phyloP scores from a whole-genome alignment of 2,113 vertebrate species.

The Hepsetus odoe region DNA sequence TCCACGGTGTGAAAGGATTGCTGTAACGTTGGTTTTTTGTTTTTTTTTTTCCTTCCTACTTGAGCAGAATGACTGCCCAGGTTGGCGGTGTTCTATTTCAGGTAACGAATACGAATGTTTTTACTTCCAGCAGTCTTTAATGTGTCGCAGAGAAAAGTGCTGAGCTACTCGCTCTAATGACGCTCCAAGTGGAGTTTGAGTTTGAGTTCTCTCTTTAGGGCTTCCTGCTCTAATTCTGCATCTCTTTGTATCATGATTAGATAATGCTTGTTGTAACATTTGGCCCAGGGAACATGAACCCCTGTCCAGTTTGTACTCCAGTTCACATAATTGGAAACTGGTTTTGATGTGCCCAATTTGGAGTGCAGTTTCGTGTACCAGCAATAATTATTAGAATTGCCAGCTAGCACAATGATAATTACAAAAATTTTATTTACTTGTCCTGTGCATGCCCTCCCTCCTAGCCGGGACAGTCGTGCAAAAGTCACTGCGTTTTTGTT shows the following conservation, averaged over 20 bases:
- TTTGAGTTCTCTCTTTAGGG: not conserved
- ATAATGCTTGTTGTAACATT: constrained; percentile 32
- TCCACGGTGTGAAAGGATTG: constrained; percentile 9
- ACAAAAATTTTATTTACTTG: no score
- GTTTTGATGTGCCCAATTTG: constrained; percentile 14
- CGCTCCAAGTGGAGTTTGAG: constrained; percentile 18
- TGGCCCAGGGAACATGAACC: constrained; percentile 16
- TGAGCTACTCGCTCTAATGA: constrained; percentile 26
- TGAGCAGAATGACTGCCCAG: constrained; percentile 10
- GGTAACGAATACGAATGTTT: constrained; percentile 41
- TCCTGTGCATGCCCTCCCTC: no score
- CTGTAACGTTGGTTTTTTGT: constrained; percentile 7
- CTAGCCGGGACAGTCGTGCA: no score
- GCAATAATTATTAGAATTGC: no score
- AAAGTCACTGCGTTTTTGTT: no score
- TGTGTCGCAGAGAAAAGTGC: not conserved
- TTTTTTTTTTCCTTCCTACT: no score
- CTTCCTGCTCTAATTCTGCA: not conserved
- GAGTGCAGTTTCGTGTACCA: constrained; percentile 15
- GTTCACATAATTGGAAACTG: constrained; percentile 23
- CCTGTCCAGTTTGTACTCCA: constrained; percentile 19
- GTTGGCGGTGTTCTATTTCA: constrained; percentile 34
- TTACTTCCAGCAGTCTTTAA: constrained; percentile 27
- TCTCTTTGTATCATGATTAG: constrained; percentile 32
- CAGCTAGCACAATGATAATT: no score